Evolutionary conservation across 2,888 invertebrate genomes (phyloP).

Genomic region (Caenorhabditis drosophilae): DNA sequence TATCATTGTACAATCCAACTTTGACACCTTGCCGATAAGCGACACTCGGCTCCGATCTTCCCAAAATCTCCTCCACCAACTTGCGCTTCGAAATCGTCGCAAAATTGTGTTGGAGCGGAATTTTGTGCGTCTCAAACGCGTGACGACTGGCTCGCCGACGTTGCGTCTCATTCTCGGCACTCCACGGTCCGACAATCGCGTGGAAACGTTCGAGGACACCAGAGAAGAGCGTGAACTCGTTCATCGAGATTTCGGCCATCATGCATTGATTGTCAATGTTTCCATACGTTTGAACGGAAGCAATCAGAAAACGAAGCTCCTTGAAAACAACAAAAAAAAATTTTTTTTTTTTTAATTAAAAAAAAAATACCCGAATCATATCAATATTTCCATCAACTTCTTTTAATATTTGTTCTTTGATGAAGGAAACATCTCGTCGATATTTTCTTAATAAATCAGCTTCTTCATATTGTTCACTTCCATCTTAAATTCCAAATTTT

Average conservation of each 20-base stretch:
- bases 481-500: background rate
- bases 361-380: constrained; percentile 17
- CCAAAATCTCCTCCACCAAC: constrained; percentile 51
- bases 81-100: constrained; percentile 32
- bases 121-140: constrained; percentile 55
- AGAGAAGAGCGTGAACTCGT: constrained; percentile 51
- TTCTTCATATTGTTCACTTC: constrained; percentile 27
- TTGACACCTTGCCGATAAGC: constrained; percentile 49
- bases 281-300: constrained; percentile 54
- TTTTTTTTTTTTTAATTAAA: too few relatives aligned
- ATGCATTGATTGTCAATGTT: constrained; percentile 48
- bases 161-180: constrained; percentile 39
- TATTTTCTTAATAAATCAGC: constrained; percentile 33
- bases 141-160: constrained; percentile 49
- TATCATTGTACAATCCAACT: constrained; percentile 49
- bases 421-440: constrained; percentile 31
- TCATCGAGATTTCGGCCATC: constrained; percentile 53
- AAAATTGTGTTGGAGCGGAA: constrained; percentile 39
- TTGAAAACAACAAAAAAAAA: constrained; percentile 3
- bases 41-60: constrained; percentile 50
- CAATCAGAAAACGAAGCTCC: constrained; percentile 50
- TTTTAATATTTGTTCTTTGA: constrained; percentile 24
- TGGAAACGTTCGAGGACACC: constrained; percentile 50
- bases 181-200: constrained; percentile 50
- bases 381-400: constrained; percentile 31